A percentile compares a stretch with the other conserved stretches of the same genome.
Conservation (phyloP, 2,888 invertebrate species). For the Ceratothoa steindachneri region DNA sequence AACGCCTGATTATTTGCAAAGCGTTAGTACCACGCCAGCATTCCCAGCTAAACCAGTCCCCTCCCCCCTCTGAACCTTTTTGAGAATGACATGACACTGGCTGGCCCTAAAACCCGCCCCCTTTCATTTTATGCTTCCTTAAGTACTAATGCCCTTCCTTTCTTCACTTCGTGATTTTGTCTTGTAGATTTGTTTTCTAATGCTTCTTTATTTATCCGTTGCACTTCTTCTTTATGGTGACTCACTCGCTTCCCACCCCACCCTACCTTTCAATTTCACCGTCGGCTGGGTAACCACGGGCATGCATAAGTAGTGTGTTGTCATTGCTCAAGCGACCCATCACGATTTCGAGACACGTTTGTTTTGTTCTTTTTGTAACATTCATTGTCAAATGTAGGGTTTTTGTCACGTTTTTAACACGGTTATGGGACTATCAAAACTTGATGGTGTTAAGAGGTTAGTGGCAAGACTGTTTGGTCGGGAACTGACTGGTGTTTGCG, state of each 20-base stretch:
- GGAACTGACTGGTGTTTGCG: conserved; percentile 16
- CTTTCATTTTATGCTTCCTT: too few species aligned
- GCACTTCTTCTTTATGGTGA: neutral
- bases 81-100: conserved; percentile 5
- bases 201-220: neutral
- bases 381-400: too few species aligned
- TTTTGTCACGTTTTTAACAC: too few species aligned
- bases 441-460: neutral
- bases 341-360: neutral
- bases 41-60: conserved; percentile 2
- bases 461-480: conserved; percentile 8
- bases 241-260: neutral
- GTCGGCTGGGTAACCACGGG: neutral
- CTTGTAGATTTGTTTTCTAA: neutral
- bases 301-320: conserved; percentile 8
- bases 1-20: too few species aligned
- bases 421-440: neutral
- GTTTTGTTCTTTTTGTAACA: too few species aligned
- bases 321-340: conserved; percentile 2
- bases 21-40: too few species aligned
- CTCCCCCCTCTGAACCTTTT: neutral
- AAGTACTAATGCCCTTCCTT: neutral
- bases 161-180: neutral
- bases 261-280: too few species aligned
- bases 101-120: conserved; percentile 6